Conservation (phyloP, 2,113 vertebrate species). For the Pholis gunnellus region DNA sequence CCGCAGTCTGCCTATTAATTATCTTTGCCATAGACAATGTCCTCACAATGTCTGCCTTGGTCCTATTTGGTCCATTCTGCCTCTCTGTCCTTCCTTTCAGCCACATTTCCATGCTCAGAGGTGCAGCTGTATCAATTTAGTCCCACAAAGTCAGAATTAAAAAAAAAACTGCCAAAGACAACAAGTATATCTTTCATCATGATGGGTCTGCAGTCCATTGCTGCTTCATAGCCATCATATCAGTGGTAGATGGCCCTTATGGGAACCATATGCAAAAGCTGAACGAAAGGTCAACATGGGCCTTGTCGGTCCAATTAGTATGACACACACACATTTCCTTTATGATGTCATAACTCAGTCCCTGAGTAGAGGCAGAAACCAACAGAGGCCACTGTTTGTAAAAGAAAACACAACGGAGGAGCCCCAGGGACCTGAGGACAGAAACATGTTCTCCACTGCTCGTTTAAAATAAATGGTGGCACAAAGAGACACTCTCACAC, state of each 20-base stretch:
- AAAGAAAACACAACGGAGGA: constrained; percentile 1
- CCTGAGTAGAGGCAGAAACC: background rate
- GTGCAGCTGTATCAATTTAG: background rate
- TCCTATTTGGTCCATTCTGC: background rate
- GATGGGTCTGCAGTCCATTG: background rate
- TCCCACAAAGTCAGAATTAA: background rate
- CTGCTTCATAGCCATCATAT: background rate
- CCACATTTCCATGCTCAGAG: background rate
- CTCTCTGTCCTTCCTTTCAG: background rate
- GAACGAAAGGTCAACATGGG: background rate
- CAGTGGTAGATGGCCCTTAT: background rate
- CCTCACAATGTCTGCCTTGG: no score
- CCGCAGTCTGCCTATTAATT: no score
- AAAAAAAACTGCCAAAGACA: background rate
- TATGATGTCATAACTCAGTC: background rate
- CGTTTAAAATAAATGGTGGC: constrained; percentile 45
- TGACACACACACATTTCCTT: background rate
- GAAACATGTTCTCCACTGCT: constrained; percentile 20
- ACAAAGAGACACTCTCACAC: background rate
- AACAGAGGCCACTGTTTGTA: constrained; percentile 14
- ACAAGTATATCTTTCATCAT: background rate
- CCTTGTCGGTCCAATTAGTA: background rate
- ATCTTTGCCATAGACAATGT: no score
- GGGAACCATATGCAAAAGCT: background rate
- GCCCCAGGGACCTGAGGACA: background rate